Evolutionary conservation across 2,888 invertebrate species (phyloP), one percentile per base, ranked within the genome.

Genomic region (Cosmorhoe ocellata): DNA sequence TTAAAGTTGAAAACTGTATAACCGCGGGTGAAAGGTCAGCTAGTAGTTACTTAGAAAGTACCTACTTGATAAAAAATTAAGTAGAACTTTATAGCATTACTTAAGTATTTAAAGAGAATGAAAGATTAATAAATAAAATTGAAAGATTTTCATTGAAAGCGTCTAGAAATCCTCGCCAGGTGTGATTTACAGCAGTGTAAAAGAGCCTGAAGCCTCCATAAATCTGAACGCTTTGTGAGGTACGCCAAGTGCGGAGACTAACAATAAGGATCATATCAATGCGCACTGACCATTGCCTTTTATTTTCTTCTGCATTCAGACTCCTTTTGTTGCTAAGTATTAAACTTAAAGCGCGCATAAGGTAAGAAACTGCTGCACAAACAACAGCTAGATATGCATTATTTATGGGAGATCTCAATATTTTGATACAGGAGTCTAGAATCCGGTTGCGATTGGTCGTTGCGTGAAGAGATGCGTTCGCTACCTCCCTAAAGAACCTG

Each of bases 401-500:
- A 40, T 34, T 47, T 34, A 40, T 34, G 26, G 12, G 10, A 31
- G 51, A 53, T 53, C 52, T 37, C 14, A 41, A 53, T 48, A 48
- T 43, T 53, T 40, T 27, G 43, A 47, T 52, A 43, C 32, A n/a
- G n/a, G n/a, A n/a, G n/a, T n/a, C n/a, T 26, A 38, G 34, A 38
- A 52, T 47, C 43, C 39, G 31, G 44, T 43, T 56, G 44, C 32
- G 45, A 51, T 46, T 48, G 53, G 47, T 41, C 26, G 57, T 59
- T 49, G 59, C 58, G 63, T 62, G 60, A 64, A 67, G 61, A 66
- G 61, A 64, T 67, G 67, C 73, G 65, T 74, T 70, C 63, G 69
- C 72, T 73, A 66, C 74, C 71, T 67, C 66, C 69, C 69, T 74
- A 77, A 78, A 77, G 76, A 80, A 76, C 70, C 64, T 67, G 70